Percentiles rank a stretch among this genome's conserved stretches.
Conservation (phyloP, 2,797 vertebrate genomes). For the Trichosurus vulpecula region DNA sequence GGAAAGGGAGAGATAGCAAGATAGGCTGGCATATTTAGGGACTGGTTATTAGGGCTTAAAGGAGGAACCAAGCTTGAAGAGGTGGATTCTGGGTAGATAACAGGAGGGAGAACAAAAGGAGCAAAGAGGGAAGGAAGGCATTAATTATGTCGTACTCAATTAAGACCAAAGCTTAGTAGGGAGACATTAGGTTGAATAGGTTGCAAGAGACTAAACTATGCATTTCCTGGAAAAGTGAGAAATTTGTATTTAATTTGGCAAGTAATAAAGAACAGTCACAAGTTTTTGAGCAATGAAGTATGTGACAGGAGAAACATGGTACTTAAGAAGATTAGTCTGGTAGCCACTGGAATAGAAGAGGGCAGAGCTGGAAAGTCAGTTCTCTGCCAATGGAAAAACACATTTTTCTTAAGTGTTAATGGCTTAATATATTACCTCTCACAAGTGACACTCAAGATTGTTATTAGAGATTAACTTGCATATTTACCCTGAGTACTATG, state of each 20-base stretch:
- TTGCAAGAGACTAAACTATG: background rate
- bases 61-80: background rate
- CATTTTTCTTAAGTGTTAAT: background rate
- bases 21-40: background rate
- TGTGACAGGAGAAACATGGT: background rate
- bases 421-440: background rate
- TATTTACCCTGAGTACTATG: background rate
- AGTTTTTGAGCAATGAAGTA: background rate
- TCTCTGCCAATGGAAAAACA: background rate
- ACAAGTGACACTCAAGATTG: background rate
- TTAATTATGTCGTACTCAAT: background rate
- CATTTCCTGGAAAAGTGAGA: background rate
- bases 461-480: background rate
- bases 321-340: background rate
- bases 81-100: background rate
- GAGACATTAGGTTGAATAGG: background rate
- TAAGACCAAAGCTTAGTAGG: background rate
- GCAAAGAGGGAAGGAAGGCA: background rate
- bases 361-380: background rate
- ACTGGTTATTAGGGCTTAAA: background rate
- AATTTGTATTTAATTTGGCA: background rate
- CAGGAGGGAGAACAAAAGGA: background rate
- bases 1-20: background rate
- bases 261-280: background rate
- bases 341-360: background rate